These are phyloP conservation scores for Maccullochella peelii DNA, from an alignment of 2,113 vertebrate species.

Conservation along the genomic window DNA sequence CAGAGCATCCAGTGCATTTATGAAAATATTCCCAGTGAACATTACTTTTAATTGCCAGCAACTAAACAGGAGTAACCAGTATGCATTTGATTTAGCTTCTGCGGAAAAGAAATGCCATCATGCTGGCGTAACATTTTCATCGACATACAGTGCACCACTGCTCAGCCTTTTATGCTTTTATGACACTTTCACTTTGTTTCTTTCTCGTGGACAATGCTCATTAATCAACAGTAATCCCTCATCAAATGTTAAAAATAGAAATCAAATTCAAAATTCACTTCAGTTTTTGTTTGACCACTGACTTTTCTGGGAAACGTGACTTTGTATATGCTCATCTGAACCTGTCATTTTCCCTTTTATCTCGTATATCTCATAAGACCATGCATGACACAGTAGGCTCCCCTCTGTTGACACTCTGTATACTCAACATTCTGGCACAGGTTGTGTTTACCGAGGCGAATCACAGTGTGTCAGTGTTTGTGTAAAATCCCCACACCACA, in stretches of 20 bases:
- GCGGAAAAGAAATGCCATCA: not conserved
- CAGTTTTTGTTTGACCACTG: constrained; percentile 15
- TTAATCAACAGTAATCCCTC: constrained; percentile 8
- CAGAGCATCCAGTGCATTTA: constrained; percentile 15
- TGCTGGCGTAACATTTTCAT: constrained; percentile 1
- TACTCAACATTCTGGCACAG: constrained; percentile 51
- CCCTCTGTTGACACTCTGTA: constrained; percentile 29
- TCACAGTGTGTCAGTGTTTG: constrained; percentile 63
- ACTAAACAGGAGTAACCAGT: constrained; percentile 13
- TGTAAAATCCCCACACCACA: constrained; percentile 63
- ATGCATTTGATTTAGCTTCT: constrained; percentile 31
- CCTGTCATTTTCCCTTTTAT: constrained; percentile 29
- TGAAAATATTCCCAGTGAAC: constrained; percentile 6
- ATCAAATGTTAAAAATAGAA: not conserved
- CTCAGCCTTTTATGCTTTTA: constrained; percentile 24
- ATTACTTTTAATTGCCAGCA: constrained; percentile 40
- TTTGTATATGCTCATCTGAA: constrained; percentile 4
- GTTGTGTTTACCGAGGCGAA: constrained; percentile 62
- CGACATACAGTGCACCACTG: not conserved
- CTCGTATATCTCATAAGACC: constrained; percentile 32
- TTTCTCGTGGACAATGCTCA: constrained; percentile 11
- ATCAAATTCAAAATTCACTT: not conserved
- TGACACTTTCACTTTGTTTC: constrained; percentile 16
- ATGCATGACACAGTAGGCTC: constrained; percentile 13
- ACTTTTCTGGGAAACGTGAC: not conserved